Evolutionary conservation across 2,888 invertebrate species (phyloP).

Genomic region (Diaprepes abbreviatus): DNA sequence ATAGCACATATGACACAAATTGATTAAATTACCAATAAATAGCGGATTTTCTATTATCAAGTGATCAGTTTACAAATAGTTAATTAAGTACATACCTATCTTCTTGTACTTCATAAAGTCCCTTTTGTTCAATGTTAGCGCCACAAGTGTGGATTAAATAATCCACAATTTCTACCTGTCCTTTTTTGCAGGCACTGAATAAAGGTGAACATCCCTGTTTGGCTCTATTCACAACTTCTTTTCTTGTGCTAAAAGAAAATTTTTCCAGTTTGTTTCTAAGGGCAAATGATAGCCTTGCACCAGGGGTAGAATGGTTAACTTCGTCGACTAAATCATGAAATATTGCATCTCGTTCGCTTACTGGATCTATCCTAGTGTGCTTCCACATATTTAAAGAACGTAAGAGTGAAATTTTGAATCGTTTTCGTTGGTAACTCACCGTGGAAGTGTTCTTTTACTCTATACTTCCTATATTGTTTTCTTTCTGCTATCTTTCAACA

Average conservation of each 20-base stretch:
- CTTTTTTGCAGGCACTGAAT: slow-evolving; percentile 83
- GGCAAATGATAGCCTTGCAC: slow-evolving; percentile 74
- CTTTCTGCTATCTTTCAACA: not conserved
- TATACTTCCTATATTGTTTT: not conserved
- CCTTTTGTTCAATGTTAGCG: slow-evolving; percentile 89
- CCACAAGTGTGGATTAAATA: slow-evolving; percentile 86
- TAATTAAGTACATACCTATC: slow-evolving; percentile 72
- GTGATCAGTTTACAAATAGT: too few relatives aligned
- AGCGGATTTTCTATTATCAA: too few relatives aligned
- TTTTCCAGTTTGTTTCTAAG: slow-evolving; percentile 72
- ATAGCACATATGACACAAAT: too few relatives aligned
- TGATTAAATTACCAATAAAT: too few relatives aligned
- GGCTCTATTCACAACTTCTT: slow-evolving; percentile 77
- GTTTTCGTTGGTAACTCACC: not conserved
- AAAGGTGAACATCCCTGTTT: slow-evolving; percentile 86
- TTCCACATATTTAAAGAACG: slow-evolving; percentile 61
- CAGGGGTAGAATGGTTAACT: slow-evolving; percentile 77
- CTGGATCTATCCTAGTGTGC: slow-evolving; percentile 60
- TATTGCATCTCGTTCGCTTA: slow-evolving; percentile 68
- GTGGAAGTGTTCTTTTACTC: not conserved
- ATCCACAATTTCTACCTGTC: slow-evolving; percentile 87
- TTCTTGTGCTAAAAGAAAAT: slow-evolving; percentile 73
- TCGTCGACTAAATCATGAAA: slow-evolving; percentile 77
- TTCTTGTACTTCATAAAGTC: slow-evolving; percentile 87
- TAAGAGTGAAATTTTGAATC: slow-evolving; percentile 36